phyloP scores from a whole-genome alignment of 2,113 vertebrate species.

The Pelobates fuscus region DNA sequence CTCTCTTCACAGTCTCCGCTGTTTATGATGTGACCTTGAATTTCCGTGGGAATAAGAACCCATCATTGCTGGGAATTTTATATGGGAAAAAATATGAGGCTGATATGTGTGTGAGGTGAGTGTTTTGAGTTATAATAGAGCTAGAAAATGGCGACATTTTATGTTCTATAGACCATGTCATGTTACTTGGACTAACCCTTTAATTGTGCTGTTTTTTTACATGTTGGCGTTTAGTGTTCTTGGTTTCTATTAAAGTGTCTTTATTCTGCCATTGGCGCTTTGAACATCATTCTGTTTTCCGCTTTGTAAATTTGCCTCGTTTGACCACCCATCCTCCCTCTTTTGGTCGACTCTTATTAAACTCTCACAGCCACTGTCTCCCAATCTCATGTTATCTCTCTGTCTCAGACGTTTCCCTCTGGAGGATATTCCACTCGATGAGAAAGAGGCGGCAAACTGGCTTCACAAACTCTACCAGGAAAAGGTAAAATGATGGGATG shows the following conservation, averaged over 20 bases:
- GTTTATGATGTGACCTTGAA: slow-evolving; percentile 97
- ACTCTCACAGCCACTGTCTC: too few relatives aligned
- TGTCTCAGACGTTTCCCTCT: slow-evolving; percentile 84
- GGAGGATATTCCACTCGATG: slow-evolving; percentile 89
- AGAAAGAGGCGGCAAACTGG: slow-evolving; percentile 89
- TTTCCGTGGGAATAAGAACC: slow-evolving; percentile 93
- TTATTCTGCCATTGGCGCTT: too few relatives aligned
- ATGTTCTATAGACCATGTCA: too few relatives aligned
- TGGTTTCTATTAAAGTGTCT: too few relatives aligned
- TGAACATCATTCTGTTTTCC: too few relatives aligned
- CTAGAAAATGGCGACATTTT: too few relatives aligned
- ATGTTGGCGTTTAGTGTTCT: too few relatives aligned
- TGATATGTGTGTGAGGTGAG: slow-evolving; percentile 92
- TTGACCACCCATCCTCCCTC: not conserved
- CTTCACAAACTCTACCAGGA: slow-evolving; percentile 97
- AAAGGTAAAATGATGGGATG: slow-evolving; percentile 90
- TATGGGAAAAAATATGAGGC: slow-evolving; percentile 94
- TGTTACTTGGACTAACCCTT: too few relatives aligned
- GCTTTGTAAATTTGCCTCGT: too few relatives aligned
- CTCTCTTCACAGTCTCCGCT: slow-evolving; percentile 89
- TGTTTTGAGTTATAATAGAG: too few relatives aligned
- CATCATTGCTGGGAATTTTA: slow-evolving; percentile 90
- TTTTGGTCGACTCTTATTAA: too few relatives aligned
- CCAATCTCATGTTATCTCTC: not conserved
- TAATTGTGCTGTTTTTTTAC: too few relatives aligned